These are phyloP conservation scores for Tinamus major DNA, from an alignment of 2,797 vertebrate species.

Conservation along the genomic window DNA sequence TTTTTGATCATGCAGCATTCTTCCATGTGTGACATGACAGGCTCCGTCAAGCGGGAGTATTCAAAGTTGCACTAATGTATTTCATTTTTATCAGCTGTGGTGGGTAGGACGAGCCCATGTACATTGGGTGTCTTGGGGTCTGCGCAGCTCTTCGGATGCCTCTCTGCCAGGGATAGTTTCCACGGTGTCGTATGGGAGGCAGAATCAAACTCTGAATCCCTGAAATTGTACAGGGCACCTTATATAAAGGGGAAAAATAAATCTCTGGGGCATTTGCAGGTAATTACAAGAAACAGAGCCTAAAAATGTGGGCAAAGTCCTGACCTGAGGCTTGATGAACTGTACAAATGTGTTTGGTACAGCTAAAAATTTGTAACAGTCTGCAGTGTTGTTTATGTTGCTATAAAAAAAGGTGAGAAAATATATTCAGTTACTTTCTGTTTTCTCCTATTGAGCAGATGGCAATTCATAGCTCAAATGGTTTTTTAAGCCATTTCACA, in stretches of 20 bases:
- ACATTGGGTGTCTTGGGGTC: background rate
- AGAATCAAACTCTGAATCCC: background rate
- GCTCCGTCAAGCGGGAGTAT: background rate
- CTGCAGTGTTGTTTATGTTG: conserved; percentile 80
- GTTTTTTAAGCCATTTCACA: conserved; percentile 80
- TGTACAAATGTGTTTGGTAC: conserved; percentile 57
- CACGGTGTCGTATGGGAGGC: background rate
- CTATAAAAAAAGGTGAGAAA: conserved; percentile 83
- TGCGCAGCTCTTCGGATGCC: rapidly evolving
- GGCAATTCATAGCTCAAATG: conserved; percentile 80
- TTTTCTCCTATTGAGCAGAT: conserved; percentile 79
- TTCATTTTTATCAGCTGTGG: background rate
- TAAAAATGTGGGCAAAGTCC: conserved; percentile 67
- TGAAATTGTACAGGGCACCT: background rate
- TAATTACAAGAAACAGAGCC: conserved; percentile 60
- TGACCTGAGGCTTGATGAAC: conserved; percentile 67
- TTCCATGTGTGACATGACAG: background rate
- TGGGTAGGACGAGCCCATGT: background rate
- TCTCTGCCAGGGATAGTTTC: background rate
- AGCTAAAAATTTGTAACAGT: conserved; percentile 74
- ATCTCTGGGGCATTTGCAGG: conserved; percentile 41
- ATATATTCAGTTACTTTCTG: conserved; percentile 81
- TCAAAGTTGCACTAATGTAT: conserved; percentile 15
- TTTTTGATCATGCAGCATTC: background rate
- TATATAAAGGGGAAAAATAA: background rate